Evolutionary conservation across 1,140 invertebrate genomes (phyloP).

Genomic region (Zaprionus tsacasi): DNA sequence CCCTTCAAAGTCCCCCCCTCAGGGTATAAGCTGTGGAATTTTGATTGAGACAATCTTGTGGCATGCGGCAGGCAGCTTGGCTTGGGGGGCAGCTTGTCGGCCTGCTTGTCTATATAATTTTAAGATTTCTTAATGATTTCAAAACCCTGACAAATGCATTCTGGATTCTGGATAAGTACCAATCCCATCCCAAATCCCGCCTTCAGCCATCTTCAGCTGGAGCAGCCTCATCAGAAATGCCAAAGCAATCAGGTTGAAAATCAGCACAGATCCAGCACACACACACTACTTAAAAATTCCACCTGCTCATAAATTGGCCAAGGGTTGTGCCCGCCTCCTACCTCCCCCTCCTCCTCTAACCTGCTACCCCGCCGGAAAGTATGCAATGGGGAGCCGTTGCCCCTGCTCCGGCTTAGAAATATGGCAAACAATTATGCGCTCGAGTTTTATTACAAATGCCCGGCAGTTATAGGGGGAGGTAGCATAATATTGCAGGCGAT

Average conservation of each 20-base stretch:
- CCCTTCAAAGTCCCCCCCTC: background rate
- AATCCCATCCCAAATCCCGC: background rate
- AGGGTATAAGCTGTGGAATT: constrained; percentile 18
- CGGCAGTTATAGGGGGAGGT: constrained; percentile 64
- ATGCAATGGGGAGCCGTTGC: constrained; percentile 58
- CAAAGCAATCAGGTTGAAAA: constrained; percentile 78
- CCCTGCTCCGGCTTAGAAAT: constrained; percentile 61
- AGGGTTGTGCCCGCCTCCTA: constrained; percentile 7
- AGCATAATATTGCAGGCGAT: constrained; percentile 72
- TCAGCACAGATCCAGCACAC: constrained; percentile 53
- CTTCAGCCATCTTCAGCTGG: background rate
- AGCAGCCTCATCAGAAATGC: constrained; percentile 71
- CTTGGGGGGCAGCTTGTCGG: background rate
- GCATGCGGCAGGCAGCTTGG: constrained; percentile 11
- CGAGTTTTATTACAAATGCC: constrained; percentile 80
- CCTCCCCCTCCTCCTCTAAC: too few species aligned
- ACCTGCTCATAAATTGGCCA: constrained; percentile 78
- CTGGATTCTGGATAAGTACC: too few species aligned
- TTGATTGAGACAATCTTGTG: constrained; percentile 42
- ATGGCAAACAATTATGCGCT: constrained; percentile 81
- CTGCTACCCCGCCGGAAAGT: constrained; percentile 6
- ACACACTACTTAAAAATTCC: constrained; percentile 74
- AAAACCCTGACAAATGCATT: background rate
- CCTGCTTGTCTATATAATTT: background rate
- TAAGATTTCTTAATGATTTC: constrained; percentile 2